A percentile compares a stretch with the other conserved stretches of the same genome.
Conservation (phyloP, 1,140 invertebrate species). For the Ceratosolen fusciceps region DNA sequence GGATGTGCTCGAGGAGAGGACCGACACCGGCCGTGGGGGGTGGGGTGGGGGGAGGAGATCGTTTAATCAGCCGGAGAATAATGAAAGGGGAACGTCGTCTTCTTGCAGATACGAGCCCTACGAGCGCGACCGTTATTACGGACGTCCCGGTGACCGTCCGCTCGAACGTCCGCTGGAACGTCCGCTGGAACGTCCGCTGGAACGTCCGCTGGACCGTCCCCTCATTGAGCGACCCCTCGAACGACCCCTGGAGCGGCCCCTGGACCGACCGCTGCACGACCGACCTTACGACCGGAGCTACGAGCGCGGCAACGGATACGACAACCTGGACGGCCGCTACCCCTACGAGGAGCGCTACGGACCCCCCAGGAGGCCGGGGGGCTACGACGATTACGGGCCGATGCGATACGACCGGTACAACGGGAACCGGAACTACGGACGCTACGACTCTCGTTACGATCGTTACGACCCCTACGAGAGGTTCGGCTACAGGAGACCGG, state of each 20-base stretch:
- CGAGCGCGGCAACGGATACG: slow-evolving; percentile 66
- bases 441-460: slow-evolving; percentile 55
- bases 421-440: slow-evolving; percentile 49
- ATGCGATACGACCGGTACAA: slow-evolving; percentile 58
- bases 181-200: neutral
- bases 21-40: too few relatives aligned
- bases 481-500: slow-evolving; percentile 51
- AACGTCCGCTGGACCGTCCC: slow-evolving; percentile 55
- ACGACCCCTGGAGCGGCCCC: slow-evolving; percentile 33
- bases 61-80: too few relatives aligned
- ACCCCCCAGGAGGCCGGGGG: slow-evolving; percentile 29
- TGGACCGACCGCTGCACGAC: slow-evolving; percentile 47
- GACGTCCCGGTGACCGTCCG: slow-evolving; percentile 57
- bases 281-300: slow-evolving; percentile 60
- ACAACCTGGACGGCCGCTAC: slow-evolving; percentile 61
- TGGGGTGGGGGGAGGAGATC: too few relatives aligned
- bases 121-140: slow-evolving; percentile 44
- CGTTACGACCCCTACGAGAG: slow-evolving; percentile 60
- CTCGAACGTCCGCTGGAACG: slow-evolving; percentile 55
- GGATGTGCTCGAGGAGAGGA: too few relatives aligned
- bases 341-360: slow-evolving; percentile 59
- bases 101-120: slow-evolving; percentile 42
- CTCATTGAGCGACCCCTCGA: slow-evolving; percentile 58
- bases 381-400: slow-evolving; percentile 55
- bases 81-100: too few relatives aligned